phyloP scores from a whole-genome alignment of 2,113 vertebrate species.

The Urocolius indicus region DNA sequence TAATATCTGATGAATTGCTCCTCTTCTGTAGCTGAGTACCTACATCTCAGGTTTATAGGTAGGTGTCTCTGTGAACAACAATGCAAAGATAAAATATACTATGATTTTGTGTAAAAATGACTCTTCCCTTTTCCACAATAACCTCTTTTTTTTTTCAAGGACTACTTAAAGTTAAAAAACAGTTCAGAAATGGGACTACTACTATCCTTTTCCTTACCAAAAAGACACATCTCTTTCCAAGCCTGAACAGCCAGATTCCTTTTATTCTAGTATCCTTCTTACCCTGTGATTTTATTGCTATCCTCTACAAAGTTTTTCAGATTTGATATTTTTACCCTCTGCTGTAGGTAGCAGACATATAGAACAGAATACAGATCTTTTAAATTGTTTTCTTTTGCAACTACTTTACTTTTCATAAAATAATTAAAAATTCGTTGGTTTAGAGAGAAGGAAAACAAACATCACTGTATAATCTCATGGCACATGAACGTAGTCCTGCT shows the following conservation, averaged over 20 bases:
- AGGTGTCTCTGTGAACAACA: background rate
- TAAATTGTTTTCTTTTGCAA: background rate
- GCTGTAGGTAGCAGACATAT: background rate
- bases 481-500: accelerated
- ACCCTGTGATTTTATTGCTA: background rate
- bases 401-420: background rate
- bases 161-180: background rate
- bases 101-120: background rate
- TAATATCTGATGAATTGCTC: background rate
- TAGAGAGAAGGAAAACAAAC: background rate
- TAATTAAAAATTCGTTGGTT: background rate
- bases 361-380: background rate
- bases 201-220: background rate
- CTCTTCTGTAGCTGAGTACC: background rate
- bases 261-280: background rate
- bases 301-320: background rate
- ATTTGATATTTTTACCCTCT: background rate
- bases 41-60: background rate
- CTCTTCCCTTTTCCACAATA: background rate
- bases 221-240: background rate
- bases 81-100: background rate
- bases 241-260: background rate
- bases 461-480: background rate
- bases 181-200: background rate
- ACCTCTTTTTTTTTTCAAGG: background rate